Evolutionary conservation across 2,797 vertebrate species (phyloP).

Genomic region (Gymnopithys bicolor): DNA sequence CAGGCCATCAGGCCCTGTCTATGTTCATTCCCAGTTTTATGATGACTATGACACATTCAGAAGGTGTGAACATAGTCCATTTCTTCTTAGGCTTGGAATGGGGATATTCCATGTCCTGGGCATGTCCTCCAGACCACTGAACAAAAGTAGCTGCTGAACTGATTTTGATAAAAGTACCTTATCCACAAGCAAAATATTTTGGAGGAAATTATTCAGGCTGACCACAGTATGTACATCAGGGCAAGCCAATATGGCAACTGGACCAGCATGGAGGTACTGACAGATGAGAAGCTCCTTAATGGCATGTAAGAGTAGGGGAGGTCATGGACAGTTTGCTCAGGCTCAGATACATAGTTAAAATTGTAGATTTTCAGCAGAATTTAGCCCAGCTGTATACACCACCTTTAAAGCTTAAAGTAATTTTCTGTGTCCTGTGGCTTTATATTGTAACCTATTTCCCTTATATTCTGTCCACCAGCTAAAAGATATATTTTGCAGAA

Average conservation of each 20-base stretch:
- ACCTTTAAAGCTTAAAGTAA: not conserved
- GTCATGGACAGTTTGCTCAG: not conserved
- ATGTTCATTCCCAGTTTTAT: not conserved
- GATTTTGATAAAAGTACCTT: not conserved
- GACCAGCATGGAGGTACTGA: not conserved
- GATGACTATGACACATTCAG: not conserved
- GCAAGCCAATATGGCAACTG: not conserved
- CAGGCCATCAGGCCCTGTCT: not conserved
- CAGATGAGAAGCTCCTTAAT: not conserved
- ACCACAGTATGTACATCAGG: not conserved
- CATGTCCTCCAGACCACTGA: not conserved
- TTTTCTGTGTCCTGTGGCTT: not conserved
- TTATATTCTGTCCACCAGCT: not conserved
- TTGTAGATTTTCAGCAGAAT: not conserved
- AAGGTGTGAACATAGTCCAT: not conserved
- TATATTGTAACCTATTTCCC: not conserved
- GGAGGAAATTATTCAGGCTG: not conserved
- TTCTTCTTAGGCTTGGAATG: not conserved
- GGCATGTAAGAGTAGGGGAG: accelerated
- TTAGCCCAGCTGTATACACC: not conserved
- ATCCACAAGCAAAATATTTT: not conserved
- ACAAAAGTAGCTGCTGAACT: not conserved
- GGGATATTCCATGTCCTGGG: not conserved
- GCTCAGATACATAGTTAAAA: not conserved
- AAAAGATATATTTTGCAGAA: not conserved